A percentile compares a stretch with the other conserved stretches of the same genome.
Conservation (phyloP, 2,888 invertebrate species). For the Morinoia aosen region DNA sequence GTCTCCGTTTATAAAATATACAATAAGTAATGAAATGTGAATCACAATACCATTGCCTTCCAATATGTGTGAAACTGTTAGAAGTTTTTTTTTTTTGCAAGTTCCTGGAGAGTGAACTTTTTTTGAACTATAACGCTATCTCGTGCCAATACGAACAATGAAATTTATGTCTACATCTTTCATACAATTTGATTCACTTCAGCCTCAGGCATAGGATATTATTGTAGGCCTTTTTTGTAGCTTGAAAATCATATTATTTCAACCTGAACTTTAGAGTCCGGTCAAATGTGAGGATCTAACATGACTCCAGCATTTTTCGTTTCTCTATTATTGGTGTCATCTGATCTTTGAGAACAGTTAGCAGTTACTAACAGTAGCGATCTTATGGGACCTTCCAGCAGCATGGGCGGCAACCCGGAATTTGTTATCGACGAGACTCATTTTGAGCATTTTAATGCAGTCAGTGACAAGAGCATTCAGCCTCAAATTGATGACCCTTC, state of each 20-base stretch:
- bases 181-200: neutral
- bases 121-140: neutral
- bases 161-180: neutral
- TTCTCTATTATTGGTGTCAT: neutral
- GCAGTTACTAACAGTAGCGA: neutral
- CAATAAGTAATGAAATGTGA: neutral
- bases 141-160: neutral
- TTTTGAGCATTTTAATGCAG: neutral
- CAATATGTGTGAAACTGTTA: neutral
- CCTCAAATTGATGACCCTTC: neutral
- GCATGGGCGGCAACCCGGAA: constrained; percentile 12
- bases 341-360: neutral
- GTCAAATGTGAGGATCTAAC: neutral
- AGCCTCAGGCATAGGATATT: neutral
- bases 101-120: neutral
- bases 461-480: neutral
- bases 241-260: neutral
- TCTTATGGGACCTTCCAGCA: constrained; percentile 4
- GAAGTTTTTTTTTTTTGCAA: neutral
- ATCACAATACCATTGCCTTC: neutral
- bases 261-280: neutral
- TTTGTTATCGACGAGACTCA: neutral
- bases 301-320: neutral
- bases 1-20: neutral
- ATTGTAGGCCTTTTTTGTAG: neutral